Conservation (phyloP, 2,888 invertebrate species). For the Scaptomyza polygonia region DNA sequence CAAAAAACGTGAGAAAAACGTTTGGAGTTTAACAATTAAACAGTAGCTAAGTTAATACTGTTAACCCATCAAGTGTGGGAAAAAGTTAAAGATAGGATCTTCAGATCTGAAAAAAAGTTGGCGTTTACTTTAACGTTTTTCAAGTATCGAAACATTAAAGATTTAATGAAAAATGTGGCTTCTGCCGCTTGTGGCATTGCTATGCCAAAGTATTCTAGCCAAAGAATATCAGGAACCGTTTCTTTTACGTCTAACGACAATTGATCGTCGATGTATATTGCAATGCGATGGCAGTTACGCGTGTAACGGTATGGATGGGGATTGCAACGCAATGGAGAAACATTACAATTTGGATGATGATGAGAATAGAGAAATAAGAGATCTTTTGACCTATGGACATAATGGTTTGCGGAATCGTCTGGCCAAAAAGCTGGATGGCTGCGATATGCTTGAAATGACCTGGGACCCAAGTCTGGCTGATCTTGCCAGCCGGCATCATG, state of each 20-base stretch:
- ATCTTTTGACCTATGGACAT: conserved; percentile 27
- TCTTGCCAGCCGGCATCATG: conserved; percentile 31
- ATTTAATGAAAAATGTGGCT: neutral
- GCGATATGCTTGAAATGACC: conserved; percentile 25
- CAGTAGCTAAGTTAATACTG: conserved; percentile 54
- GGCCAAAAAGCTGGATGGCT: conserved; percentile 14
- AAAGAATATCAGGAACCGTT: no score
- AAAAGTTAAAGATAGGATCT: neutral
- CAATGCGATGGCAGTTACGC: neutral
- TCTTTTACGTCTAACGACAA: no score
- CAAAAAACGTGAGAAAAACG: conserved; percentile 44
- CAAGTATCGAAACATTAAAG: neutral
- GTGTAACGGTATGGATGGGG: neutral
- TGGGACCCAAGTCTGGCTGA: conserved; percentile 39
- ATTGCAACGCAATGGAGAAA: fast-evolving
- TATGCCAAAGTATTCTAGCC: neutral
- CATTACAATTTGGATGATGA: conserved; percentile 13
- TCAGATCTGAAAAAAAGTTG: neutral
- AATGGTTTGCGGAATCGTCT: conserved; percentile 54
- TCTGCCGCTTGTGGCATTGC: neutral
- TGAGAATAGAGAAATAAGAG: fast-evolving
- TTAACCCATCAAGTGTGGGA: conserved; percentile 40
- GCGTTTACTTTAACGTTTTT: neutral
- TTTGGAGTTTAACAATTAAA: conserved; percentile 55
- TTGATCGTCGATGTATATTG: neutral